Evolutionary conservation across 2,797 vertebrate species (phyloP), one percentile per base, ranked within the genome.

Genomic region (Coregonus sp.): DNA sequence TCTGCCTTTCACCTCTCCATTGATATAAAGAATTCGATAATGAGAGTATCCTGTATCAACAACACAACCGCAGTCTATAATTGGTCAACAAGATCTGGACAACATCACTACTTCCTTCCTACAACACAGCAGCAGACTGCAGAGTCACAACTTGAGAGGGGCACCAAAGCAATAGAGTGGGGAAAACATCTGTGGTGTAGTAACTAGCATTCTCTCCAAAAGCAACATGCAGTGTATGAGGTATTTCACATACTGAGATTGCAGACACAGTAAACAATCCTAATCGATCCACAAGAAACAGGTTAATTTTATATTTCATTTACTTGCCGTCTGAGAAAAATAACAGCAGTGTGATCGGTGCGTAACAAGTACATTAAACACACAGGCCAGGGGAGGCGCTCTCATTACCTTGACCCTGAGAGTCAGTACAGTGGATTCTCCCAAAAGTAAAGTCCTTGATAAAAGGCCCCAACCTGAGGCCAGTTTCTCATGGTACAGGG

Each of bases 381-480:
- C 51, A 75, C 75, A 40, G 78, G 20, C 40, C 40, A 47, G 11
- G 40, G 9, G 9, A 69, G 5, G 35, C 11, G 16, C 35, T 69
- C 67, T 69, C 67, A 69, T 69, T 11, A 37, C 67, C 20, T 33
- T 72, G 83, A 85, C 87, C 85, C 83, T 80, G 82, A 83, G 61
- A 84, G 68, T 31, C n/a, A 52, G 68, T 73, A 61, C 47, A 61
- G 75, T 72, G 79, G 33, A 35, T 35, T 4, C 33, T 35, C 33
- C 33, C 33, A 47, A 2, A 47, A 47, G 40, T 9, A 40, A 47
- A 11, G 37, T 9, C 37, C 37, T 37, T 37, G 37, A 91, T 85
- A 87, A 86, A 82, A 74, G 51, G 33, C 77, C 40, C 9, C 83
- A 89, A 85, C 16, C 4, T 5, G 18, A 85, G 75, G 75, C 15